Evolutionary conservation across 2,113 vertebrate species (phyloP).

Genomic region (Limanda limanda): DNA sequence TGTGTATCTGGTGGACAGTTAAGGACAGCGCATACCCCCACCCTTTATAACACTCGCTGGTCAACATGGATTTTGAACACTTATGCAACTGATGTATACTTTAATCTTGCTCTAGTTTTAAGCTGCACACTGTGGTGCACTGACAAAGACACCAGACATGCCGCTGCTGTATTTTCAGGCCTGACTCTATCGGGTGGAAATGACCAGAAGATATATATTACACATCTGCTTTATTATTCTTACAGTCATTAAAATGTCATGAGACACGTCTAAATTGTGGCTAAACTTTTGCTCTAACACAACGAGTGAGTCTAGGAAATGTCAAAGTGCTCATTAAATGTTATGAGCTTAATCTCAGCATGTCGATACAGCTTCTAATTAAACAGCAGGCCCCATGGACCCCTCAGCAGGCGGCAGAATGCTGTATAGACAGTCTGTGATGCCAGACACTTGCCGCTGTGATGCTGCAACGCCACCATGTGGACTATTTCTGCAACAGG

Average conservation of each 20-base stretch:
- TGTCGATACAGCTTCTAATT: conserved; percentile 58
- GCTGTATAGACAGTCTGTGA: not conserved
- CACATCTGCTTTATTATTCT: conserved; percentile 21
- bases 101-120: not conserved
- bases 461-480: conserved; percentile 55
- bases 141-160: not conserved
- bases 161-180: not conserved
- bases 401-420: conserved; percentile 19
- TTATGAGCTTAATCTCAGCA: conserved; percentile 50
- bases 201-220: not conserved
- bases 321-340: conserved; percentile 64
- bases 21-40: conserved; percentile 21
- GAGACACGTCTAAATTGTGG: not conserved
- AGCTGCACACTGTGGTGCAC: not conserved
- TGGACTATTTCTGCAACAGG: conserved; percentile 37
- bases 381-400: conserved; percentile 53
- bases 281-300: not conserved
- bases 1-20: conserved; percentile 20
- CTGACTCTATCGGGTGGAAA: not conserved
- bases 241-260: not conserved
- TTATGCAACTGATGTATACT: conserved; percentile 33
- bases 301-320: conserved; percentile 44
- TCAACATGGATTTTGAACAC: conserved; percentile 64
- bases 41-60: conserved; percentile 24
- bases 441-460: not conserved